A percentile compares a stretch with the other conserved stretches of the same genome.
These are phyloP conservation scores for Leptinotarsa juncta DNA, from an alignment of 2,888 invertebrate genomes.

Conservation along the genomic window DNA sequence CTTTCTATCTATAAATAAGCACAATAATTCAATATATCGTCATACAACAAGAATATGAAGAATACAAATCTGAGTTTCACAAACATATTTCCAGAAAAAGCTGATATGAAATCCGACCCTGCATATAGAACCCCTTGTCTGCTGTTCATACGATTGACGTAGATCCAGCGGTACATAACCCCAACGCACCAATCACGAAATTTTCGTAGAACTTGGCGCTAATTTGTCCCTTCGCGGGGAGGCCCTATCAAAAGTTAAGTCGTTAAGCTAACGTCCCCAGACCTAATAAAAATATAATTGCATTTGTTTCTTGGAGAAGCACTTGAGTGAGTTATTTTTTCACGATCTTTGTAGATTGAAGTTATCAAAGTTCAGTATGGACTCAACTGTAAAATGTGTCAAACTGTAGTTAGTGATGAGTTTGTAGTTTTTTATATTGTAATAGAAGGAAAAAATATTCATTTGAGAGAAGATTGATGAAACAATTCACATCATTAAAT, in stretches of 20 bases:
- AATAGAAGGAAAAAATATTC: too few species aligned
- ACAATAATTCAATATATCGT: too few species aligned
- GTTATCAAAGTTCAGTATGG: background rate
- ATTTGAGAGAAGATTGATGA: too few species aligned
- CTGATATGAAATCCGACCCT: slow-evolving; percentile 3
- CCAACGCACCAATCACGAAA: slow-evolving; percentile 35
- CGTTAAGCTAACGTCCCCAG: background rate
- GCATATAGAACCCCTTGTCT: background rate
- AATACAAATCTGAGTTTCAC: background rate
- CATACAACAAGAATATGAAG: too few species aligned
- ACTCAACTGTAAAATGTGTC: background rate
- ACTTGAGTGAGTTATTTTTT: slow-evolving; percentile 19
- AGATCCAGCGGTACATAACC: slow-evolving; percentile 1
- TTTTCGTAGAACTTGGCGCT: slow-evolving; percentile 24
- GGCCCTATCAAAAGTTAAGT: slow-evolving; percentile 34
- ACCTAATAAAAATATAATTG: slow-evolving; percentile 22
- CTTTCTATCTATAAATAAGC: too few species aligned
- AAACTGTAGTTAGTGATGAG: too few species aligned
- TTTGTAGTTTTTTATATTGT: too few species aligned
- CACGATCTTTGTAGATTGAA: background rate
- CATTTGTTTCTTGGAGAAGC: slow-evolving; percentile 21
- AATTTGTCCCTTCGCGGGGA: slow-evolving; percentile 27
- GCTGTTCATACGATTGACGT: background rate
- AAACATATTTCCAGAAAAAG: background rate
- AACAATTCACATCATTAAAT: too few species aligned